Percentiles rank a stretch among this genome's conserved stretches.
Conservation (phyloP, 2,113 vertebrate species). For the Brachionichthys hirsutus region DNA sequence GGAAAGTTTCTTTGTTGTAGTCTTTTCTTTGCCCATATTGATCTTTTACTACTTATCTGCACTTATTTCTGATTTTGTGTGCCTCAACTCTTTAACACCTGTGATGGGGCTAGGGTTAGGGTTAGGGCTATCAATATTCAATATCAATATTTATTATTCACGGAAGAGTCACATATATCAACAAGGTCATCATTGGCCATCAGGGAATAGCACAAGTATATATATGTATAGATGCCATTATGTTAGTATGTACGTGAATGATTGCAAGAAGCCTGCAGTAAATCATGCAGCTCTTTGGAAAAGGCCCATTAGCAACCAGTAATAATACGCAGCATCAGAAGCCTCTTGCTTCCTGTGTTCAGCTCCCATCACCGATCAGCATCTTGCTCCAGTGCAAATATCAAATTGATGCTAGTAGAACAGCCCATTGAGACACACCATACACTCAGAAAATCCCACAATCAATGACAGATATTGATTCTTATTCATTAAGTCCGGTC, state of each 20-base stretch:
- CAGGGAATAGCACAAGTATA: background rate
- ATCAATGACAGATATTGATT: conserved; percentile 61
- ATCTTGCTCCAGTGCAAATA: conserved; percentile 25
- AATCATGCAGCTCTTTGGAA: conserved; percentile 51
- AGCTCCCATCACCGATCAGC: conserved; percentile 33
- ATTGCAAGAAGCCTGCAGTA: conserved; percentile 28
- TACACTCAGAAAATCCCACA: conserved; percentile 43
- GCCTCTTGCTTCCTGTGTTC: conserved; percentile 40
- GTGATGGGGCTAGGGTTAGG: too few species aligned
- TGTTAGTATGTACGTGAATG: conserved; percentile 9
- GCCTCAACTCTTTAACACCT: too few species aligned
- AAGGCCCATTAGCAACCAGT: conserved; percentile 40
- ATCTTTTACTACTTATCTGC: background rate
- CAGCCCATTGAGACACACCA: conserved; percentile 2
- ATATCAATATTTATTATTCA: too few species aligned
- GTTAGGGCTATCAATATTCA: too few species aligned
- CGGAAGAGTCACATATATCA: background rate
- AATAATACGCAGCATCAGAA: conserved; percentile 57
- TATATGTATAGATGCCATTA: background rate
- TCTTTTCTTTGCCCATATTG: background rate
- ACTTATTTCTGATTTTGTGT: too few species aligned
- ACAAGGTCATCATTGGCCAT: background rate
- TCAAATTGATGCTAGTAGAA: conserved; percentile 40
- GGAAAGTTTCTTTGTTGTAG: background rate
- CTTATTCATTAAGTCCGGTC: conserved; percentile 52